These are phyloP conservation scores for Dryobates pubescens DNA, from an alignment of 2,797 vertebrate species.

Conservation along the genomic window DNA sequence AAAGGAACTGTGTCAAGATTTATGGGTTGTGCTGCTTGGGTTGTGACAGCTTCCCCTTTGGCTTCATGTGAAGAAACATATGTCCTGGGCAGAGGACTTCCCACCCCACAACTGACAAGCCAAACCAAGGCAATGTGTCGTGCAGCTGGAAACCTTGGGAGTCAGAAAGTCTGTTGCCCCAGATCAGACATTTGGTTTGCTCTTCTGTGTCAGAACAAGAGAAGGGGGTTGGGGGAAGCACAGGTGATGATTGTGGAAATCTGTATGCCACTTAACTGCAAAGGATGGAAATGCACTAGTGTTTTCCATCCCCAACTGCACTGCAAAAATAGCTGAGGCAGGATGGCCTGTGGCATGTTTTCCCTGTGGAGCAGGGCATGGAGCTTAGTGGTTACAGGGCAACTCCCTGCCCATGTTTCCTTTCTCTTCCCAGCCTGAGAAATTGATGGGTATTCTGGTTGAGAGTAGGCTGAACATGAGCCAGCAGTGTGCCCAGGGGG, in stretches of 20 bases:
- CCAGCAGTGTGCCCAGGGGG: too few species aligned
- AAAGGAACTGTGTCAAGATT: not conserved
- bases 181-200: not conserved
- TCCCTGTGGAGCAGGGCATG: not conserved
- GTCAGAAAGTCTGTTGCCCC: not conserved
- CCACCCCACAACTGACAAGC: not conserved
- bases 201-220: not conserved
- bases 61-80: not conserved
- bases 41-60: not conserved
- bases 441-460: not conserved
- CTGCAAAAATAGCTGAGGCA: not conserved
- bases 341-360: not conserved
- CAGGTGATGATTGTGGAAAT: not conserved
- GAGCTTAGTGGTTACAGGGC: not conserved
- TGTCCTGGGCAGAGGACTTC: not conserved
- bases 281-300: not conserved
- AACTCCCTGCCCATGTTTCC: not conserved
- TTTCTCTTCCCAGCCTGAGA: not conserved
- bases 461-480: too few species aligned
- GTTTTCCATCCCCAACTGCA: not conserved
- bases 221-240: not conserved
- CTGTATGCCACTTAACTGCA: not conserved
- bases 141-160: not conserved
- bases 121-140: not conserved
- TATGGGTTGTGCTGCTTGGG: not conserved